Base-by-base conservation (phyloP, 2,888 invertebrate species). In the Drosophila stalkeri region DNA sequence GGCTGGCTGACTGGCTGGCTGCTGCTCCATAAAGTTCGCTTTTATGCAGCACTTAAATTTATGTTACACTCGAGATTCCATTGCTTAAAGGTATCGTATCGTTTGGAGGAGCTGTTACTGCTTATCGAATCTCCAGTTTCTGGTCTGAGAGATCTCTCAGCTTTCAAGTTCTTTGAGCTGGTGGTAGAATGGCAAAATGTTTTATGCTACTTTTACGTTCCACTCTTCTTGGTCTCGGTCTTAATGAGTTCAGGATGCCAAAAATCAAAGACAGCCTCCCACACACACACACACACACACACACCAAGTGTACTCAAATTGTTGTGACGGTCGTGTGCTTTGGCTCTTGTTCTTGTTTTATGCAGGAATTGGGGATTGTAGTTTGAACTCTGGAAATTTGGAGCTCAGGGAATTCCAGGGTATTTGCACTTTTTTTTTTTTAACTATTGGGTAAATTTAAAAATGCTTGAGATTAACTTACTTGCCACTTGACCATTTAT, bases 401-500 rank as follows among this genome's bases (percentile, higher is more conserved):
- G 39, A 16, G 7, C 27, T 27, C 6, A 27, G 27, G 5, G 27
- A 1, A 27, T 27, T 27, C 27, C 27, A 27, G 6, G 27, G 27
- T 27, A 6, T 27, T 27, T 6, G 6, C 27, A 27, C 27, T 6
- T n/a, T n/a, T 27, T 27, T 27, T 27, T 27, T 27, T 27, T 1
- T 4, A 1, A 27, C 5, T 27, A 27, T 35, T 35, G 35, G 12
- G 35, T 52, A 49, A 62, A 51, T 44, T 44, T 6, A 27, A 27
- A 27, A 5, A 27, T 6, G 33, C 12, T 37, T 41, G 56, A 20
- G 62, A 46, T 64, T 51, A 83, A 93, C 93, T 94, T 90, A 94
- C 94, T 93, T 92, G 93, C 92, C 82, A 93, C 92, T 91, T 94
- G 93, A 91, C 94, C 93, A 91, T 93, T 93, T 82, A 93, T 83